Percentiles rank a stretch among this genome's conserved stretches.
These are phyloP conservation scores for Zaprionus camerounensis DNA, from an alignment of 1,140 invertebrate species.

Conservation along the genomic window DNA sequence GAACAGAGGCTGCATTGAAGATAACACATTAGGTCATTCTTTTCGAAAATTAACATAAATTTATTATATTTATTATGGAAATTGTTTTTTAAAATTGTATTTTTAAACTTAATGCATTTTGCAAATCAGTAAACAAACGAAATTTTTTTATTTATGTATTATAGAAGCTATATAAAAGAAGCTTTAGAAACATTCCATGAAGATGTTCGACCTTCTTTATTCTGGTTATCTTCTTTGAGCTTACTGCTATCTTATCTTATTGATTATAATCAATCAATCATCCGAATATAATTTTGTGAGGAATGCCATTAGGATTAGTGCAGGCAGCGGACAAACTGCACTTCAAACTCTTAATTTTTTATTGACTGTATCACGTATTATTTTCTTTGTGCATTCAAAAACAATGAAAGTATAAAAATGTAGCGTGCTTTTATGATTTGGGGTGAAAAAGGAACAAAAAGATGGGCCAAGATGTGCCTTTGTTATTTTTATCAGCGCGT, in stretches of 20 bases:
- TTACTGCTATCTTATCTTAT: constrained; percentile 42
- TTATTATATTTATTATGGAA: not conserved
- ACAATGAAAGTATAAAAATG: constrained; percentile 28
- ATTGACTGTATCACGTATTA: constrained; percentile 16
- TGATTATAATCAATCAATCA: constrained; percentile 38
- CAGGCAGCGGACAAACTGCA: constrained; percentile 35
- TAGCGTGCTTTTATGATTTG: constrained; percentile 31
- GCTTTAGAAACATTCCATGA: no score
- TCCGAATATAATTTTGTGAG: constrained; percentile 15
- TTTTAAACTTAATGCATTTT: no score
- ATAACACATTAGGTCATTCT: constrained; percentile 15
- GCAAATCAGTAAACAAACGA: no score
- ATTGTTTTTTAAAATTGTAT: no score
- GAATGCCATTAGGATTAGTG: constrained; percentile 48
- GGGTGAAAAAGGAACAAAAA: constrained; percentile 14
- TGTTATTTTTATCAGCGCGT: constrained; percentile 56
- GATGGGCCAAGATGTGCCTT: constrained; percentile 28
- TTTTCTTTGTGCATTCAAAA: not conserved
- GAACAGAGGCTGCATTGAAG: constrained; percentile 40
- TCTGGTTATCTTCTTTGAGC: constrained; percentile 6
- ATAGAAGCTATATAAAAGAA: no score
- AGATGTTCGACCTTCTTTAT: constrained; percentile 5
- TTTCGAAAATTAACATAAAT: not conserved
- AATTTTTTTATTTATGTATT: no score
- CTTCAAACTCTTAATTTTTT: not conserved